Evolutionary conservation across 2,113 vertebrate genomes (phyloP).

Genomic region (Sinocyclocheilus maitianheensis): DNA sequence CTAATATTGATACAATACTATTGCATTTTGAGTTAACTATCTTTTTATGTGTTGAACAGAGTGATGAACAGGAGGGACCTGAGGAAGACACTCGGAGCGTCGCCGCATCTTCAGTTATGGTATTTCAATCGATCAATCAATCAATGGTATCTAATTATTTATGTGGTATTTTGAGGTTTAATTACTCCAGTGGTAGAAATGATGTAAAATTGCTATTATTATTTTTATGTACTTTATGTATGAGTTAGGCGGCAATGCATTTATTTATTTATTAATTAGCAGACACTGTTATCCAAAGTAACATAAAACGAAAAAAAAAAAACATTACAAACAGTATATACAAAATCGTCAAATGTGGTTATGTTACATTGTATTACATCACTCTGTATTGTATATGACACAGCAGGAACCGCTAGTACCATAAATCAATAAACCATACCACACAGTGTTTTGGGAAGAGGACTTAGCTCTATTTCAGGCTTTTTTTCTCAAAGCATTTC

Average conservation of each 20-base stretch:
- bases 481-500: constrained; percentile 44
- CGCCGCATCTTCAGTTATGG: constrained; percentile 65
- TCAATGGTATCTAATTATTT: not conserved
- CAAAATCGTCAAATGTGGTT: not conserved
- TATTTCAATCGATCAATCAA: constrained; percentile 41
- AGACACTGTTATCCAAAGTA: not conserved
- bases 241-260: not conserved
- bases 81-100: constrained; percentile 65
- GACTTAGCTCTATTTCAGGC: constrained; percentile 34
- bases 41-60: constrained; percentile 53
- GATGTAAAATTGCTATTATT: too few species aligned
- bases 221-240: too few species aligned
- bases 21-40: not conserved
- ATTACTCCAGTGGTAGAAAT: not conserved
- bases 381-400: not conserved
- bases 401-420: not conserved
- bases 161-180: not conserved
- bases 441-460: constrained; percentile 26
- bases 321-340: not conserved
- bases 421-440: constrained; percentile 7
- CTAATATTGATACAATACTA: not conserved
- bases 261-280: not conserved
- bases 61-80: constrained; percentile 54
- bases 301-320: not conserved
- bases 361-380: not conserved